phyloP scores from a whole-genome alignment of 2,888 invertebrate genomes.

The Campoplex capitator region DNA sequence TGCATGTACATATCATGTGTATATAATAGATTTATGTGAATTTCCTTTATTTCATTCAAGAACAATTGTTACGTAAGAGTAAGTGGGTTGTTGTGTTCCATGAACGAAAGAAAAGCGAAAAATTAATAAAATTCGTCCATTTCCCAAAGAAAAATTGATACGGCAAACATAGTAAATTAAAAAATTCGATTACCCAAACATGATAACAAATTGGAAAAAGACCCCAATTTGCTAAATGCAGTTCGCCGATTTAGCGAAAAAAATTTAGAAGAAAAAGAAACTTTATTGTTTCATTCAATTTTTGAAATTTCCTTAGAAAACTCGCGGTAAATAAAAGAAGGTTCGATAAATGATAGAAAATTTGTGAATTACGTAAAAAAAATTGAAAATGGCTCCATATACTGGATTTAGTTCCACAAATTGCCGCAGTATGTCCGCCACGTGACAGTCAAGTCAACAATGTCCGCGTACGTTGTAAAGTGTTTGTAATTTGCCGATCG shows the following conservation, averaged over 20 bases:
- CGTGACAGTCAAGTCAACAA: constrained; percentile 2
- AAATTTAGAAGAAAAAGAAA: too few species aligned
- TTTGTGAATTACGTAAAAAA: too few species aligned
- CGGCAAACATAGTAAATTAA: not conserved
- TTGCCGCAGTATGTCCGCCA: not conserved
- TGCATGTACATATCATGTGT: constrained; percentile 45
- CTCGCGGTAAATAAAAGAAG: too few species aligned
- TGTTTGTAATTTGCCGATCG: not conserved
- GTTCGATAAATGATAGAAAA: too few species aligned
- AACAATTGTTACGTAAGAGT: not conserved
- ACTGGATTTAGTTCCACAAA: not conserved
- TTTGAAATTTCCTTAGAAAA: too few species aligned
- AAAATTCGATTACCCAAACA: not conserved
- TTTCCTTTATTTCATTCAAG: constrained; percentile 12
- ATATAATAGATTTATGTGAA: constrained; percentile 44
- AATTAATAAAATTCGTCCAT: constrained; percentile 54
- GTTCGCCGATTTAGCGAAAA: too few species aligned
- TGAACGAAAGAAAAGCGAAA: constrained; percentile 18
- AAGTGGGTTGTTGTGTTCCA: constrained; percentile 1
- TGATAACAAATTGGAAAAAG: not conserved
- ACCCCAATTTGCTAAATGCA: not conserved
- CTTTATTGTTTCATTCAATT: too few species aligned
- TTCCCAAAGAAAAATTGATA: constrained; percentile 32
- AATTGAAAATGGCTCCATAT: too few species aligned
- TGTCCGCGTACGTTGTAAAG: not conserved